These are phyloP conservation scores for Camponotus fellah DNA, from an alignment of 2,888 invertebrate species.

Conservation along the genomic window DNA sequence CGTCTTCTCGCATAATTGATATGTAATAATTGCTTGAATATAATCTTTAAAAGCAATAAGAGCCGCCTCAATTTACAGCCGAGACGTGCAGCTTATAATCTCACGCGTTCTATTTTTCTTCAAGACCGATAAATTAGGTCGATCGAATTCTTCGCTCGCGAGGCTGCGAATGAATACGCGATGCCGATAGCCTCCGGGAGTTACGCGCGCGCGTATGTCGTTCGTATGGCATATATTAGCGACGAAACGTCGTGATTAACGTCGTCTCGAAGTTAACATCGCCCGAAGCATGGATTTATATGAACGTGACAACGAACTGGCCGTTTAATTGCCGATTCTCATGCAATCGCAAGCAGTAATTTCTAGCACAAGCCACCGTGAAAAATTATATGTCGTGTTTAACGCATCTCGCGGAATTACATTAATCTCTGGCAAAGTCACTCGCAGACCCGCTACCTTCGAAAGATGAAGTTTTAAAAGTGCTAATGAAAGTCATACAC, in stretches of 20 bases:
- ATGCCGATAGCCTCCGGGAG: constrained; percentile 56
- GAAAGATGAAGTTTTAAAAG: constrained; percentile 8
- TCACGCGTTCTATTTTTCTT: constrained; percentile 24
- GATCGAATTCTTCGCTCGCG: constrained; percentile 46
- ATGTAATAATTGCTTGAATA: constrained; percentile 28
- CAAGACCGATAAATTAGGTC: constrained; percentile 62
- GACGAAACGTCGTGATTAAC: constrained; percentile 75
- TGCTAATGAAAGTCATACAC: constrained; percentile 7
- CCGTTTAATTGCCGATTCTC: constrained; percentile 78
- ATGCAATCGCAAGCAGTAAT: constrained; percentile 74
- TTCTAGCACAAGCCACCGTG: constrained; percentile 67
- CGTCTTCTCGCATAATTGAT: constrained; percentile 18
- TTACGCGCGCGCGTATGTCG: constrained; percentile 42
- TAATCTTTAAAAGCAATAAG: constrained; percentile 27
- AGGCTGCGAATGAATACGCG: neutral
- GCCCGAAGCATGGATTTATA: constrained; percentile 72
- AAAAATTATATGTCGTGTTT: constrained; percentile 69
- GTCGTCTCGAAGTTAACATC: constrained; percentile 59
- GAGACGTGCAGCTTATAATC: constrained; percentile 23
- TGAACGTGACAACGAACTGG: constrained; percentile 63
- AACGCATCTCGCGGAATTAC: constrained; percentile 40
- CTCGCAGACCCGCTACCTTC: neutral
- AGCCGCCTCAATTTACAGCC: constrained; percentile 8
- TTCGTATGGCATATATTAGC: constrained; percentile 74
- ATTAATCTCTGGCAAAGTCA: neutral